phyloP scores from a whole-genome alignment of 2,888 invertebrate genomes.

The Blomia tropicalis region DNA sequence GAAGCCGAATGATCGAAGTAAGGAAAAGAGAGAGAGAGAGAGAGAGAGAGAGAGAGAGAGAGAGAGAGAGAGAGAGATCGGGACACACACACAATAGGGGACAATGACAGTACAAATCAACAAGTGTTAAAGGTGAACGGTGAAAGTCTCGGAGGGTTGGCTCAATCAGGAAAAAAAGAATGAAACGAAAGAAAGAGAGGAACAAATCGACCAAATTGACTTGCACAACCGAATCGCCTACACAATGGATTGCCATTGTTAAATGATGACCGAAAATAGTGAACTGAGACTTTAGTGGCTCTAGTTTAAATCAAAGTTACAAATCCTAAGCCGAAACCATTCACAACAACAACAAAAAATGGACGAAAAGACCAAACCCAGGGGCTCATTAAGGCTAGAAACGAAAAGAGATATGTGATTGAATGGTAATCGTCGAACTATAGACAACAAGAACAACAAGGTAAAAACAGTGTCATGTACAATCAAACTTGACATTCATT shows the following conservation, averaged over 20 bases:
- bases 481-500: conserved; percentile 11
- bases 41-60: background rate
- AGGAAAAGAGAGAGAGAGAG: background rate
- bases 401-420: background rate
- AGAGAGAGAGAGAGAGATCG: background rate
- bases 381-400: background rate
- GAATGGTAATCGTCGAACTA: too few species aligned
- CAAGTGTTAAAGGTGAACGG: background rate
- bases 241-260: background rate
- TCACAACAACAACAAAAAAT: background rate
- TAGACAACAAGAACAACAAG: background rate
- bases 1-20: background rate
- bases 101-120: background rate
- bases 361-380: too few species aligned
- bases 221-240: background rate
- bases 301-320: too few species aligned
- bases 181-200: too few species aligned
- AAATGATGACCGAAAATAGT: too few species aligned
- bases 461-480: background rate
- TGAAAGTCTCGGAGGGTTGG: background rate
- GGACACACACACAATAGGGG: background rate
- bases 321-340: background rate
- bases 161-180: too few species aligned
- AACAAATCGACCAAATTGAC: background rate
- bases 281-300: too few species aligned